phyloP scores from a whole-genome alignment of 2,888 invertebrate genomes.

The Pyrocoelia pectoralis region DNA sequence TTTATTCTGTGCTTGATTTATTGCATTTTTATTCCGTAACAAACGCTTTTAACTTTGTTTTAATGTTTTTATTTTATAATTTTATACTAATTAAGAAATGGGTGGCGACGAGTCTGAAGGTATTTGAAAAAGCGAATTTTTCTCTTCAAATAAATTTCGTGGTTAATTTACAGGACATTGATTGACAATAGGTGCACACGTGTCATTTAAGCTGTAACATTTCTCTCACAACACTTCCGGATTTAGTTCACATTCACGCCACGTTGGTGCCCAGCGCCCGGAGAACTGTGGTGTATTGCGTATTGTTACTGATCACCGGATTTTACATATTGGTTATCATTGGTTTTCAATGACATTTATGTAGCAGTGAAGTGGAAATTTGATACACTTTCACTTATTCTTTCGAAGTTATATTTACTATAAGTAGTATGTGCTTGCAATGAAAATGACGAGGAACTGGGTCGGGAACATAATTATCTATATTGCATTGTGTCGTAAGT shows the following conservation, averaged over 20 bases:
- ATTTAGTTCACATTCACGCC: conserved; percentile 39
- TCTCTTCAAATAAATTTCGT: conserved; percentile 18
- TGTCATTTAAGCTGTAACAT: conserved; percentile 40
- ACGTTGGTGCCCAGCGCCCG: conserved; percentile 27
- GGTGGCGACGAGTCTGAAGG: background rate
- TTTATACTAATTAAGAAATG: background rate
- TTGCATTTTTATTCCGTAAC: conserved; percentile 2
- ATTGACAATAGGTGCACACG: conserved; percentile 38
- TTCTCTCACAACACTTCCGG: conserved; percentile 43
- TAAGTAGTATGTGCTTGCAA: too few relatives aligned
- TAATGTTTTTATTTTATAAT: background rate
- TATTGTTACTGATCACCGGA: conserved; percentile 37
- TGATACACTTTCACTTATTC: background rate
- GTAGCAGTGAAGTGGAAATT: conserved; percentile 26
- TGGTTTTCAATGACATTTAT: conserved; percentile 26
- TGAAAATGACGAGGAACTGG: too few relatives aligned
- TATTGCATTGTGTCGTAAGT: too few relatives aligned
- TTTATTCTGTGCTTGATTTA: conserved; percentile 40
- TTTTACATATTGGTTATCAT: conserved; percentile 35
- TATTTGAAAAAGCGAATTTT: background rate
- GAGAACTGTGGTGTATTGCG: conserved; percentile 36
- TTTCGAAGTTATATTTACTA: too few relatives aligned
- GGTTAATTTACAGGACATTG: conserved; percentile 34
- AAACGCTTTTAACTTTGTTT: background rate
- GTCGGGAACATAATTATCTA: too few relatives aligned